Conservation (phyloP, 2,113 vertebrate species). For the Myrmecobius fasciatus region DNA sequence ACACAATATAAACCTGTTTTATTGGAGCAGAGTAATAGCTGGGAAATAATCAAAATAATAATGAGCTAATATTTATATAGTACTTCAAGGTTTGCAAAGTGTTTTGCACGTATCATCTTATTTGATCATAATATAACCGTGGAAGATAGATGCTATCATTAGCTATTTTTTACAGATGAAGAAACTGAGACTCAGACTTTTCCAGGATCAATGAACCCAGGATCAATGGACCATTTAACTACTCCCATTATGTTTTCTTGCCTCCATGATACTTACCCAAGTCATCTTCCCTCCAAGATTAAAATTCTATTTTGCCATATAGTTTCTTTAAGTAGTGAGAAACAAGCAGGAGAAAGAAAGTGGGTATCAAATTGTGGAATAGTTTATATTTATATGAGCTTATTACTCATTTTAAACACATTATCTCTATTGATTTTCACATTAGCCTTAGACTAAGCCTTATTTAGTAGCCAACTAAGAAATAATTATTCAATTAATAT, state of each 20-base stretch:
- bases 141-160: not conserved
- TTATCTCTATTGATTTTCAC: not conserved
- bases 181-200: not conserved
- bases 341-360: not conserved
- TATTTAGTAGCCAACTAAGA: not conserved
- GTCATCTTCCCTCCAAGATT: not conserved
- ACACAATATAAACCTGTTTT: no score
- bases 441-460: not conserved
- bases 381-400: not conserved
- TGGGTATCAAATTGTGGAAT: not conserved
- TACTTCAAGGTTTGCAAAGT: no score
- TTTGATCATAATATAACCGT: not conserved
- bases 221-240: not conserved
- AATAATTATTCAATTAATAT: not conserved
- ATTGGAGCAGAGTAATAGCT: no score
- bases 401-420: not conserved
- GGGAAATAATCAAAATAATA: not conserved
- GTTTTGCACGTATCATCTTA: not conserved
- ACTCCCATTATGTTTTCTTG: not conserved
- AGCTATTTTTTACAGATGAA: not conserved
- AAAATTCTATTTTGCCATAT: not conserved
- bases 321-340: not conserved
- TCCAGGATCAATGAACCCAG: not conserved
- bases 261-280: not conserved
- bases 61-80: not conserved